A percentile compares a stretch with the other conserved stretches of the same genome.
phyloP scores from a whole-genome alignment of 2,113 vertebrate species.

The Pangasianodon hypophthalmus region DNA sequence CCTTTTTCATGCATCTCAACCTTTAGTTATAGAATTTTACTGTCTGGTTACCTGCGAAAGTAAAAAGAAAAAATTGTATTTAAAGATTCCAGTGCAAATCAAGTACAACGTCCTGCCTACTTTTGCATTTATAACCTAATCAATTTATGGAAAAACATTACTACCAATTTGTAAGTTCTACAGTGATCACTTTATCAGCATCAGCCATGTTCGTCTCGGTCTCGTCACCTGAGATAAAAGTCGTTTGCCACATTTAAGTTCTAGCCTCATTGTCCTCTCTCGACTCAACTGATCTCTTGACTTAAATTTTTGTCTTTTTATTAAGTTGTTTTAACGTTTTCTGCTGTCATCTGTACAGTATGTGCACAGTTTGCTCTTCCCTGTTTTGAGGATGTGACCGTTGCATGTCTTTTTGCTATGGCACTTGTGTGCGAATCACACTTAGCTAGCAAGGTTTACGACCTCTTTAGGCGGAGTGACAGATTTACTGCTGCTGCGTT shows the following conservation, averaged over 20 bases:
- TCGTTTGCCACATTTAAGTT: not conserved
- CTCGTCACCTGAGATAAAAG: not conserved
- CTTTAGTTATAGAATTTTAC: not conserved
- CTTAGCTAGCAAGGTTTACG: not conserved
- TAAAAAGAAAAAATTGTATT: not conserved
- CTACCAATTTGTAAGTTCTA: not conserved
- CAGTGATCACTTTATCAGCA: not conserved
- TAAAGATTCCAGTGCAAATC: not conserved
- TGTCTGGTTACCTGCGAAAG: not conserved
- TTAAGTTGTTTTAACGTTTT: not conserved
- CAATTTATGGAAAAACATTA: not conserved
- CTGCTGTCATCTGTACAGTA: not conserved
- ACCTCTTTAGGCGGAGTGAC: not conserved
- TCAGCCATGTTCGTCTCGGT: not conserved
- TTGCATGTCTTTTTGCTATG: not conserved
- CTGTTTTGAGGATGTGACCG: not conserved
- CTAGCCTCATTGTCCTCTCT: not conserved
- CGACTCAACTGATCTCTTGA: not conserved
- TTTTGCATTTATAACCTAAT: not conserved
- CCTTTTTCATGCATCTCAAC: not conserved
- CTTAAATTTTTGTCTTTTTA: not conserved
- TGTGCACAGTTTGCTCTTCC: not conserved
- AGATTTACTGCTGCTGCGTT: not conserved
- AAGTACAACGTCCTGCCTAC: not conserved
- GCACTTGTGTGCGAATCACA: not conserved